These are phyloP conservation scores for Bellardia pandia DNA, from an alignment of 2,888 invertebrate species.

Conservation along the genomic window DNA sequence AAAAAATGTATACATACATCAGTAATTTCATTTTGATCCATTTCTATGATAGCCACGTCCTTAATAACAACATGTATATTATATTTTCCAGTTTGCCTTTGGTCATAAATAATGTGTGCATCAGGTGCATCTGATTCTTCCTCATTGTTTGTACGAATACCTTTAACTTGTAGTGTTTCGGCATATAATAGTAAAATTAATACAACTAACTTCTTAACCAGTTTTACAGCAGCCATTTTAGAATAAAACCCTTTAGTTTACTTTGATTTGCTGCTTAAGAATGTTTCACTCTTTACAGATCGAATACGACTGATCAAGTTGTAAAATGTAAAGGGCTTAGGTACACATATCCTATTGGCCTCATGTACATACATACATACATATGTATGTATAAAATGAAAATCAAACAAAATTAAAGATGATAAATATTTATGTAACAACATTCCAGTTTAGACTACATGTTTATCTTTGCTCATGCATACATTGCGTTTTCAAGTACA, in stretches of 20 bases:
- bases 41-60: conserved; percentile 89
- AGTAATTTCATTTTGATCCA: conserved; percentile 80
- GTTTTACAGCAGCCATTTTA: conserved; percentile 63
- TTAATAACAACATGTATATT: conserved; percentile 92
- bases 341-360: neutral
- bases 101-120: conserved; percentile 85
- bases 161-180: conserved; percentile 14
- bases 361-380: neutral
- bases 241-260: neutral
- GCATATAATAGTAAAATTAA: conserved; percentile 42
- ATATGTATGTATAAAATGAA: neutral
- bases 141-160: conserved; percentile 28
- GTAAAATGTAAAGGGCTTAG: conserved; percentile 43
- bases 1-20: conserved; percentile 77
- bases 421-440: neutral
- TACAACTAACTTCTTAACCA: conserved; percentile 55
- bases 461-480: neutral
- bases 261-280: neutral
- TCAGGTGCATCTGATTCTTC: conserved; percentile 44
- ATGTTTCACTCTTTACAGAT: conserved; percentile 53
- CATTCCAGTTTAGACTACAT: conserved; percentile 47
- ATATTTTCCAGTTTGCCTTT: conserved; percentile 91
- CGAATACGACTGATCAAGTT: conserved; percentile 57
- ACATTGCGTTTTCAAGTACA: neutral
- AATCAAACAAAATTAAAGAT: conserved; percentile 18